Evolutionary conservation across 2,797 vertebrate genomes (phyloP).

Genomic region (Myoxocephalus aenaeus): DNA sequence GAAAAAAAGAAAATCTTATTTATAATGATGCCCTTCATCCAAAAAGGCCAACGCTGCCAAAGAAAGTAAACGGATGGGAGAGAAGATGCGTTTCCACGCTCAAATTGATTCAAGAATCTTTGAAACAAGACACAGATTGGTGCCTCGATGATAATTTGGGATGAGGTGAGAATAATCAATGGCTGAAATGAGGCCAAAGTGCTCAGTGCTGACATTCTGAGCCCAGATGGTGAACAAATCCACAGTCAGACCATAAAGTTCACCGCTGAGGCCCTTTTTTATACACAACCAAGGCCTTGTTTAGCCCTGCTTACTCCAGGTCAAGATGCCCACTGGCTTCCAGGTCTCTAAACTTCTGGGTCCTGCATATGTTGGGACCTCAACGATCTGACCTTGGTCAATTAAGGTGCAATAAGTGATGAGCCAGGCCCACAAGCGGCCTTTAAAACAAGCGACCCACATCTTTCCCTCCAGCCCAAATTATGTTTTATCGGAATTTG

Average conservation of each 20-base stretch:
- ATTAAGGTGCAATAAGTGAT: slow-evolving; percentile 30
- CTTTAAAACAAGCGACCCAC: slow-evolving; percentile 17
- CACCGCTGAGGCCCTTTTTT: neutral
- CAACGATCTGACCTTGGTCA: slow-evolving; percentile 16
- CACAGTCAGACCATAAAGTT: neutral
- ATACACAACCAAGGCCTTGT: neutral
- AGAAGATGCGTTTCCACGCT: slow-evolving; percentile 37
- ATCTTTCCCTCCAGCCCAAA: slow-evolving; percentile 1
- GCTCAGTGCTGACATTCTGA: neutral
- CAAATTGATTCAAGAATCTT: slow-evolving; percentile 50
- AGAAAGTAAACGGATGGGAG: slow-evolving; percentile 47
- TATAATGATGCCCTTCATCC: slow-evolving; percentile 63
- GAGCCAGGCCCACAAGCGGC: neutral
- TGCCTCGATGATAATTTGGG: slow-evolving; percentile 41
- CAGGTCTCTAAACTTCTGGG: neutral
- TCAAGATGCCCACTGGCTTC: slow-evolving; percentile 6
- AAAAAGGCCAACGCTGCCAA: slow-evolving; percentile 63
- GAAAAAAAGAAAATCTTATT: slow-evolving; percentile 57
- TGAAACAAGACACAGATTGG: slow-evolving; percentile 46
- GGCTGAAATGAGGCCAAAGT: slow-evolving; percentile 31
- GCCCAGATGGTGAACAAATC: slow-evolving; percentile 13
- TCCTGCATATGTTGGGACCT: neutral
- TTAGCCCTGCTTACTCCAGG: slow-evolving; percentile 1
- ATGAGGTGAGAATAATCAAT: slow-evolving; percentile 52
- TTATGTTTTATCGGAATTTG: neutral